These are phyloP conservation scores for Yponomeuta sedellus DNA, from an alignment of 2,888 invertebrate genomes.

Conservation along the genomic window DNA sequence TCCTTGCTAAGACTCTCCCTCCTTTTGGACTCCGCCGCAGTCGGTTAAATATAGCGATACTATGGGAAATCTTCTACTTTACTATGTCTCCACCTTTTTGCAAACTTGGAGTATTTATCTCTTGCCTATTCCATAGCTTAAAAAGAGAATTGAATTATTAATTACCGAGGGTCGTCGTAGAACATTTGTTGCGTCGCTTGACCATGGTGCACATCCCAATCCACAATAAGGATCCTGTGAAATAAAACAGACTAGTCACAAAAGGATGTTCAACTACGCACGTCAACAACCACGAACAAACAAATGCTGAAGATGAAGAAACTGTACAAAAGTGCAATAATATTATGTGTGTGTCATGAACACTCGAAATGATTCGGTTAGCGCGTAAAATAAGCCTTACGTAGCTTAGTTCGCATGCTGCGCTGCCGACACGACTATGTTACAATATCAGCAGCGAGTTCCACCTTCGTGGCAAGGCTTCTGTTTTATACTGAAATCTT, in stretches of 20 bases:
- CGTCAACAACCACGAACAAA: too few species aligned
- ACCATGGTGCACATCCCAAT: slow-evolving; percentile 98
- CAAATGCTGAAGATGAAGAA: too few species aligned
- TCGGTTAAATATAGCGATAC: too few species aligned
- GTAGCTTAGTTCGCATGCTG: slow-evolving; percentile 71
- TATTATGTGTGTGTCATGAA: background rate
- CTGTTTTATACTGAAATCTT: too few species aligned
- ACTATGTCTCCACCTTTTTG: too few species aligned
- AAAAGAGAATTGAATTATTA: too few species aligned
- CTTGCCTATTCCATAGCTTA: too few species aligned
- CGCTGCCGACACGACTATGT: slow-evolving; percentile 89
- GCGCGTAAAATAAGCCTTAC: background rate
- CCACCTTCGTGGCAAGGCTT: slow-evolving; percentile 79
- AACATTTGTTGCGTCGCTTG: slow-evolving; percentile 95
- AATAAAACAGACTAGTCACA: slow-evolving; percentile 31
- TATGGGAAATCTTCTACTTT: too few species aligned
- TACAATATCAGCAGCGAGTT: slow-evolving; percentile 88
- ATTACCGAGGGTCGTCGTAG: slow-evolving; percentile 87
- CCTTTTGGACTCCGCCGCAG: too few species aligned
- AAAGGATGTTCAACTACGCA: too few species aligned
- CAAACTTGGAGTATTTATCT: too few species aligned
- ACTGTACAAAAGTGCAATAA: background rate
- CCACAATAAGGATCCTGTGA: slow-evolving; percentile 88
- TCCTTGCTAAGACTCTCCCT: too few species aligned
- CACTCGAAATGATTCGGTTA: background rate